phyloP scores from a whole-genome alignment of 2,113 vertebrate genomes.

The Misgurnus mizolepis region DNA sequence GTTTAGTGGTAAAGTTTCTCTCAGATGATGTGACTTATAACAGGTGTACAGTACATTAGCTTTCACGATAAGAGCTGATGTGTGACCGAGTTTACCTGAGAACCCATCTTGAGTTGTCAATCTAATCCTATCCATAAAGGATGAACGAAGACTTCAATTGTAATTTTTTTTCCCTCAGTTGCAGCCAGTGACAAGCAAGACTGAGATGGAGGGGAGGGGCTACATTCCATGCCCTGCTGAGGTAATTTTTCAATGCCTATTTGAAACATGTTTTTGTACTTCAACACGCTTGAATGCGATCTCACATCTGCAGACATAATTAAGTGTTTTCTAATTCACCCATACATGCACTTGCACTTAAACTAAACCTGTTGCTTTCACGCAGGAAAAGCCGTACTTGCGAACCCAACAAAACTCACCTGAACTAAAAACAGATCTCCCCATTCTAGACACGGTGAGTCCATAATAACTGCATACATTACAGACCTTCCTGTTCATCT shows the following conservation, averaged over 20 bases:
- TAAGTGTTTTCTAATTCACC: not conserved
- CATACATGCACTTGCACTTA: not conserved
- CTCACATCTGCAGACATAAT: not conserved
- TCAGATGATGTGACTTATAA: not conserved
- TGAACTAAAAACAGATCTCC: not conserved
- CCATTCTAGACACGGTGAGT: conserved; percentile 57
- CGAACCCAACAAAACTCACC: conserved; percentile 65
- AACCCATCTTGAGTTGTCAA: not conserved
- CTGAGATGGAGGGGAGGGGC: conserved; percentile 43
- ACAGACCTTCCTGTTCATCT: not conserved
- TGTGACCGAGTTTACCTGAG: no score
- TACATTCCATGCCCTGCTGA: conserved; percentile 62
- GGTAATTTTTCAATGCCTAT: conserved; percentile 50
- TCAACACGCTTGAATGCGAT: not conserved
- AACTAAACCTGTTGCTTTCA: not conserved
- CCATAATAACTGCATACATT: not conserved
- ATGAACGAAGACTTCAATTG: conserved; percentile 1
- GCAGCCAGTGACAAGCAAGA: conserved; percentile 55
- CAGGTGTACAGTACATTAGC: not conserved
- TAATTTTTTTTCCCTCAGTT: conserved; percentile 58
- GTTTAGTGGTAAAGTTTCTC: conserved; percentile 1
- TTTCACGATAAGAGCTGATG: not conserved
- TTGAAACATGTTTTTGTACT: not conserved
- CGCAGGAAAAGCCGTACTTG: conserved; percentile 68
- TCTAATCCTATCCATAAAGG: conserved; percentile 2